A percentile compares a stretch with the other conserved stretches of the same genome.
Evolutionary conservation across 2,888 invertebrate species (phyloP).

Genomic region (Stenodema calcarata): DNA sequence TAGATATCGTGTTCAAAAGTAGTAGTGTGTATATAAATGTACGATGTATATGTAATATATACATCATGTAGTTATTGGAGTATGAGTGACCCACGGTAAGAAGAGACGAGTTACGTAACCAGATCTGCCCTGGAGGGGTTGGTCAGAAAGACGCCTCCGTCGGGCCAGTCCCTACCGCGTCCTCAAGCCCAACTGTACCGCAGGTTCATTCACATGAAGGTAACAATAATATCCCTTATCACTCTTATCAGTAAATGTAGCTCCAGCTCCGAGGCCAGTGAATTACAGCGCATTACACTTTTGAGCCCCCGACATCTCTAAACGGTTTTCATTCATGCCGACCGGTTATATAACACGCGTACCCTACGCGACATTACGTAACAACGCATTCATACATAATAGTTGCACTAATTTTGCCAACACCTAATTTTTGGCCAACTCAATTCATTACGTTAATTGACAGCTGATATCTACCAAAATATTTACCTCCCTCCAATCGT

Average conservation of each 20-base stretch:
- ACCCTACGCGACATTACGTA: not conserved
- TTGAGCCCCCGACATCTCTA: not conserved
- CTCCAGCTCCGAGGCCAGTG: not conserved
- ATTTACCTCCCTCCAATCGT: too few relatives aligned
- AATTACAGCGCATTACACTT: not conserved
- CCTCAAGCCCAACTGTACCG: not conserved
- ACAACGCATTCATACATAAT: not conserved
- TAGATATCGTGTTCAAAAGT: too few relatives aligned
- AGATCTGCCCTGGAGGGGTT: not conserved
- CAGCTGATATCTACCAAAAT: too few relatives aligned
- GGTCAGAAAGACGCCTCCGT: not conserved
- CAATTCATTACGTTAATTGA: too few relatives aligned
- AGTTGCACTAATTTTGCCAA: too few relatives aligned
- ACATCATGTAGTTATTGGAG: too few relatives aligned
- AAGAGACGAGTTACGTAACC: not conserved
- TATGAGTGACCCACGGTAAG: too few relatives aligned
- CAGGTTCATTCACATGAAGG: not conserved
- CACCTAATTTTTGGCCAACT: too few relatives aligned
- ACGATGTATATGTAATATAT: too few relatives aligned
- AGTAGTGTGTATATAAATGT: too few relatives aligned
- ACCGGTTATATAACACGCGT: not conserved
- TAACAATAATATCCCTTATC: not conserved
- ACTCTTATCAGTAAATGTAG: not conserved
- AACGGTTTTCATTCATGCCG: not conserved
- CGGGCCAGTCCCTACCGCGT: not conserved